A percentile compares a stretch with the other conserved stretches of the same genome.
These are phyloP conservation scores for Alsophila aescularia DNA, from an alignment of 2,888 invertebrate species.

Conservation along the genomic window DNA sequence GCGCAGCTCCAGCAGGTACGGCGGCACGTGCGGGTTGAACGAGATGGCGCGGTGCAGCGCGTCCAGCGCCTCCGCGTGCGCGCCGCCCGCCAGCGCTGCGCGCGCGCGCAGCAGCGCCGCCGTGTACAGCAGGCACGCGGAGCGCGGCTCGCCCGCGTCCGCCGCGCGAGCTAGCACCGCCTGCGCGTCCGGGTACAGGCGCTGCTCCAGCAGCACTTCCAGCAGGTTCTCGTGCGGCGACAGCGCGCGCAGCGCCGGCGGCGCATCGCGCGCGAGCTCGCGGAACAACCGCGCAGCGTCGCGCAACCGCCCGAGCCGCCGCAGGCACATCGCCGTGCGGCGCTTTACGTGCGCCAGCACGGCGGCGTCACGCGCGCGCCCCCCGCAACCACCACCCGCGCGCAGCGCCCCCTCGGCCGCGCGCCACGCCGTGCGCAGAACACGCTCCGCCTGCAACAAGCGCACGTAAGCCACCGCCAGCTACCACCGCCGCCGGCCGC, in stretches of 20 bases:
- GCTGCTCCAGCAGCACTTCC: too few relatives aligned
- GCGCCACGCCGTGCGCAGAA: conserved; percentile 93
- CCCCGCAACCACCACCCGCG: conserved; percentile 94
- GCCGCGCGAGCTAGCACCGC: conserved; percentile 82
- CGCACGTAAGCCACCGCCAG: conserved; percentile 41
- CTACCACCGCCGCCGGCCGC: conserved; percentile 8
- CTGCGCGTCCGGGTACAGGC: conserved; percentile 91
- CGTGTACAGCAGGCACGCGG: conserved; percentile 95
- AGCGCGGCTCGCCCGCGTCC: conserved; percentile 90
- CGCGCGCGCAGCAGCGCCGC: conserved; percentile 97
- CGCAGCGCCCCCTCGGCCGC: conserved; percentile 96
- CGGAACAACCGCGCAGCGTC: conserved; percentile 98
- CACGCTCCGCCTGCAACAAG: conserved; percentile 55
- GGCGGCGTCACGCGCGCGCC: conserved; percentile 95
- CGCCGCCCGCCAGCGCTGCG: conserved; percentile 82
- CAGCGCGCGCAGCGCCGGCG: conserved; percentile 96
- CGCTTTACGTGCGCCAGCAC: conserved; percentile 97
- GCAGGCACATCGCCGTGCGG: conserved; percentile 98
- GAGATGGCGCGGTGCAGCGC: conserved; percentile 94
- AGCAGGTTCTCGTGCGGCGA: conserved; percentile 65
- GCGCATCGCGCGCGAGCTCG: conserved; percentile 97
- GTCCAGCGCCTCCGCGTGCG: conserved; percentile 86
- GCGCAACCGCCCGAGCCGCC: conserved; percentile 96
- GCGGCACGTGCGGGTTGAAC: conserved; percentile 99
- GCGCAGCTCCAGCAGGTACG: conserved; percentile 97